Base-by-base conservation (phyloP, 1,140 invertebrate genomes). In the Pseudoatta argentina region DNA sequence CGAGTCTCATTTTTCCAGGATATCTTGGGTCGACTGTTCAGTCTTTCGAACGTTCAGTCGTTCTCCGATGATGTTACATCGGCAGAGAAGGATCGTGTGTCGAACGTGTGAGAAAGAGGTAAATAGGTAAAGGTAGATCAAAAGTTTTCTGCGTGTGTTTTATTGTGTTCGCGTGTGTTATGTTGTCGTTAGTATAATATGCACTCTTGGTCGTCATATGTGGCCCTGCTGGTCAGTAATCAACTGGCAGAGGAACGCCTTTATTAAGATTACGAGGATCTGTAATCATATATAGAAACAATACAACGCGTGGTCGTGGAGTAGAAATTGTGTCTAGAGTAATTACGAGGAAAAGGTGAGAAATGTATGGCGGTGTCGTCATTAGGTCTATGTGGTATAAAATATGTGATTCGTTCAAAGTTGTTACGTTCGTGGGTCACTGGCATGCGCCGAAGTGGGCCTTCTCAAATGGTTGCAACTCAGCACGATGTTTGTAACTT, bases 261-360 rank as follows among this genome's bases (percentile, higher is more conserved):
- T 75, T 44, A 27, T 83, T 83, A 83, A 83, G 69, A 79, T 53
- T 88, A 87, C 69, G 66, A 85, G 87, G 61, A 64, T 79, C 55
- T 61, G 77, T 85, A 90, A 87, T 89, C 85, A 73, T 59, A 61
- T 82, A 24, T 83, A 83, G 75, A 87, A 85, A 89, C 66, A 57
- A 89, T 24, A 61, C 48, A 76, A 72, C 67, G 79, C 67, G 55
- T 83, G 69, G 14, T 73, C 39, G 69, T 57, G 24, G 44, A 83
- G 55, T 83, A 77, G 59, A 73, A 87, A 89, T 30, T 87, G 67
- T 87, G 78, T 64, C 85, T 87, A 89, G 14, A 71, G 57, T 76
- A 73, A 87, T 73, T 63, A 63, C 55, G 86, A 71, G 14, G 24
- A 66, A 51, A 21, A n/a, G 44, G 57, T 21, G 78, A 44, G 66